Percentiles rank a stretch among this genome's conserved stretches.
These are phyloP conservation scores for Fratercula arctica DNA, from an alignment of 2,797 vertebrate species.

Conservation along the genomic window DNA sequence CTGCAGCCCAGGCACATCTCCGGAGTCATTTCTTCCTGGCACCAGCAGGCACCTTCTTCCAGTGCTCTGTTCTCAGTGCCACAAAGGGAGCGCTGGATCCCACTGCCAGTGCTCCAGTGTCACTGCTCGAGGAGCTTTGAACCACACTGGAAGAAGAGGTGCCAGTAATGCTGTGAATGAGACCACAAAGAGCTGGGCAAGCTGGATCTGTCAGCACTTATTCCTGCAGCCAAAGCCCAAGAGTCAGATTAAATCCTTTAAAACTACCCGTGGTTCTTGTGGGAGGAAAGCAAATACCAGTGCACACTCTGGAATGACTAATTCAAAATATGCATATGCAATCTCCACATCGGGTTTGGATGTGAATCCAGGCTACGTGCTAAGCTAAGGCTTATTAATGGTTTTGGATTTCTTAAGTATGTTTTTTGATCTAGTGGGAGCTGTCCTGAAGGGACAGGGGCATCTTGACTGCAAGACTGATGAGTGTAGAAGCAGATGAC, in stretches of 20 bases:
- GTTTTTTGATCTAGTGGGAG: neutral
- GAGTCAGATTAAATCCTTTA: neutral
- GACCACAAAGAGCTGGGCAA: neutral
- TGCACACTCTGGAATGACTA: neutral
- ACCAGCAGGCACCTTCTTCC: neutral
- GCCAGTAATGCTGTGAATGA: neutral
- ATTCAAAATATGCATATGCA: neutral
- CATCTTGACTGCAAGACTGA: neutral
- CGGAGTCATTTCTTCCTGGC: neutral
- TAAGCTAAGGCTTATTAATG: neutral
- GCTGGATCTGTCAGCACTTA: neutral
- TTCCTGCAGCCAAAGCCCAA: neutral
- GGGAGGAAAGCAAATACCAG: neutral
- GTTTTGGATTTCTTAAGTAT: neutral
- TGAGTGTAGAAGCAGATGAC: neutral
- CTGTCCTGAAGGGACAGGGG: neutral
- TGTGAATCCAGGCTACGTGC: rapidly evolving
- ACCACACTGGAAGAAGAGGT: neutral
- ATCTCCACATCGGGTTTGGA: neutral
- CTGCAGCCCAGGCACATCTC: neutral
- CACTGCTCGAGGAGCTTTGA: neutral
- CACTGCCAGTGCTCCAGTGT: neutral
- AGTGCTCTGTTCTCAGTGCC: neutral
- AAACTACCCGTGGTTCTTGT: neutral
- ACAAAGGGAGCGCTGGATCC: neutral